Conservation (phyloP, 2,888 invertebrate genomes). For the Empis stercorea region DNA sequence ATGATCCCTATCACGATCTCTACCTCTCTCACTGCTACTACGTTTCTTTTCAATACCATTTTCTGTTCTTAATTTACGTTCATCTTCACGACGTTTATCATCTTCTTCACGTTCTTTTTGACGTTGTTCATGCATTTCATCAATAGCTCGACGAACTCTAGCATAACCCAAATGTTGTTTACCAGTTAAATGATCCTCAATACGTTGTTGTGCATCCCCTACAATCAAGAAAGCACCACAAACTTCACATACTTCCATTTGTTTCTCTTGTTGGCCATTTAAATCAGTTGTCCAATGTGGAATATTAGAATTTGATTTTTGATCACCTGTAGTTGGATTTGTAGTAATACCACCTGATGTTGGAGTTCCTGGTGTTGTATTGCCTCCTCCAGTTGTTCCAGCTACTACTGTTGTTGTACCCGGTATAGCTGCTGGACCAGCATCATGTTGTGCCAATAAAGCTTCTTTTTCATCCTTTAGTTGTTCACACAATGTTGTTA, state of each 20-base stretch:
- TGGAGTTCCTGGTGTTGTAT: constrained; percentile 5
- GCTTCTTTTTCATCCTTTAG: constrained; percentile 83
- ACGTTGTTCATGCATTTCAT: constrained; percentile 49
- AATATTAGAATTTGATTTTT: constrained; percentile 9
- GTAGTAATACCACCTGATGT: constrained; percentile 6
- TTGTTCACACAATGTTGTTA: constrained; percentile 92
- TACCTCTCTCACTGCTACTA: neutral
- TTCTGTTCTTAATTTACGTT: constrained; percentile 17
- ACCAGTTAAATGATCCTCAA: constrained; percentile 95
- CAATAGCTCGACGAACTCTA: constrained; percentile 53
- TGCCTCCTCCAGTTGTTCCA: neutral
- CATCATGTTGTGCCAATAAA: constrained; percentile 65
- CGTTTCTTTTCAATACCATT: neutral
- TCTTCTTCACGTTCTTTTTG: constrained; percentile 50
- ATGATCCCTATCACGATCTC: neutral
- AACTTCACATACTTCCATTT: constrained; percentile 97
- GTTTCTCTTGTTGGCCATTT: constrained; percentile 84
- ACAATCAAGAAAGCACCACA: constrained; percentile 99
- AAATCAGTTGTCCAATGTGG: constrained; percentile 60
- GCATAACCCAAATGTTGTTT: constrained; percentile 94
- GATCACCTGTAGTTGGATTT: constrained; percentile 8
- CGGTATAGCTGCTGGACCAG: neutral
- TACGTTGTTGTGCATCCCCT: constrained; percentile 93
- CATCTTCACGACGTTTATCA: constrained; percentile 29
- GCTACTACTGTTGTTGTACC: constrained; percentile 5